Evolutionary conservation across 2,797 vertebrate species (phyloP), one percentile per base, ranked within the genome.

Genomic region (Chloroceryle inda): DNA sequence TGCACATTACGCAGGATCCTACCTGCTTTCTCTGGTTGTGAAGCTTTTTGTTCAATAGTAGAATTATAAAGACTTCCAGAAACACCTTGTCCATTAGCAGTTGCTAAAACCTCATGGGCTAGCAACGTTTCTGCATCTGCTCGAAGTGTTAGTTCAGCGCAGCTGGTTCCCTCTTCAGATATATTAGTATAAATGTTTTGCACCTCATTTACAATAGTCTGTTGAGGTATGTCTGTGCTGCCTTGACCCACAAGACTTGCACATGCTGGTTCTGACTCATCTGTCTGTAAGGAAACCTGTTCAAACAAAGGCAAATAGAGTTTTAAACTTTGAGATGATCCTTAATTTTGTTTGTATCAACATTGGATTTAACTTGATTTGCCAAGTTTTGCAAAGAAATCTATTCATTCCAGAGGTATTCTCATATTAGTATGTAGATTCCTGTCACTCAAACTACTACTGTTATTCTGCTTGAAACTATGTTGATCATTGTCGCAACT

Each of bases 211-310:
- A 74, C 26, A 93, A 33, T 29, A 84, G 62, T 72, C 38, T 88
- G 53, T 49, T 97, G 97, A 83, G 90, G 79, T 87, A 96, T 75
- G 45, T 94, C 24, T 13, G 18, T 88, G 69, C 88, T 96, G 53
- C 95, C 94, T 82, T 97, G 98, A 94, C 96, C 85, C 35, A 9
- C 71, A 85, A 85, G 88, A 89, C 81, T 74, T 94, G 76, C 38
- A 78, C 45, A 45, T 1, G 1, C 37, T 88, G 38, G 29, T 64
- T 94, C 88, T 62, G 91, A 85, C 3, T 72, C 49, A 73, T 44
- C 59, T 66, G 66, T 83, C 81, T 97, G 80, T 88, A 94, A 94
- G 76, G 72, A 94, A 85, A 74, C 44, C 61, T 68, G 68, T 75
- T 89, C 50, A 93, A 93, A 88, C 35, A 93, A 75, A 95, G 23